phyloP scores from a whole-genome alignment of 2,888 invertebrate genomes.

The Drosophila paramelanica region DNA sequence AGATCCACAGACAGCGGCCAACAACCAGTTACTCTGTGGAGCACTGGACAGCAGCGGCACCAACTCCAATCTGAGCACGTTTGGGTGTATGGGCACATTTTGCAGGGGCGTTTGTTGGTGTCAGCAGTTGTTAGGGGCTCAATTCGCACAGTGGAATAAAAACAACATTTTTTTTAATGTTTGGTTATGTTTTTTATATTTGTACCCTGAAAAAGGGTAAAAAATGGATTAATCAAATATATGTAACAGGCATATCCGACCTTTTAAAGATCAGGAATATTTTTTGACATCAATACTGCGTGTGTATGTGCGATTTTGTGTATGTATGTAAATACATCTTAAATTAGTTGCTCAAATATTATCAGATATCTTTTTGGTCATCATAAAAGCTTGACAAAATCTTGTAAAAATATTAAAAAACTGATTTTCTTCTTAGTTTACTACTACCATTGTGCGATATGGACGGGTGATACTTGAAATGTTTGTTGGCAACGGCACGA shows the following conservation, averaged over 20 bases:
- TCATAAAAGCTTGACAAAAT: no score
- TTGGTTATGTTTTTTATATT: not conserved
- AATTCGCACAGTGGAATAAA: slow-evolving; percentile 28
- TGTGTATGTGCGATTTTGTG: no score
- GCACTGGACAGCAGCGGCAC: slow-evolving; percentile 41
- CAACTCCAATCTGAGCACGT: slow-evolving; percentile 26
- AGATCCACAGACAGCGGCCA: slow-evolving; percentile 29
- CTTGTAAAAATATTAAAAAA: no score
- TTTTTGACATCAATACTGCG: no score
- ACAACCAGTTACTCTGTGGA: slow-evolving; percentile 57
- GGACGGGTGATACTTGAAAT: slow-evolving; percentile 51
- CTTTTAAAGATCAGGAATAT: no score
- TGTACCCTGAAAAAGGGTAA: no score
- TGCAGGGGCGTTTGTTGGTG: slow-evolving; percentile 54
- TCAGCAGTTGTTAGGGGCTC: slow-evolving; percentile 17
- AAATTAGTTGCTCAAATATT: not conserved
- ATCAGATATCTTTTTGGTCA: no score
- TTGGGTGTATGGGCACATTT: slow-evolving; percentile 23
- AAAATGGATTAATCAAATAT: no score
- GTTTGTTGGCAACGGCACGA: slow-evolving; percentile 40
- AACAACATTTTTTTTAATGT: slow-evolving; percentile 5
- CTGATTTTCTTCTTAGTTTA: not conserved
- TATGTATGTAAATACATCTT: no score
- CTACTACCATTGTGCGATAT: slow-evolving; percentile 49
- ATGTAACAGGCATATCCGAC: no score